phyloP scores from a whole-genome alignment of 2,113 vertebrate species.

The Hippocampus mohnikei region DNA sequence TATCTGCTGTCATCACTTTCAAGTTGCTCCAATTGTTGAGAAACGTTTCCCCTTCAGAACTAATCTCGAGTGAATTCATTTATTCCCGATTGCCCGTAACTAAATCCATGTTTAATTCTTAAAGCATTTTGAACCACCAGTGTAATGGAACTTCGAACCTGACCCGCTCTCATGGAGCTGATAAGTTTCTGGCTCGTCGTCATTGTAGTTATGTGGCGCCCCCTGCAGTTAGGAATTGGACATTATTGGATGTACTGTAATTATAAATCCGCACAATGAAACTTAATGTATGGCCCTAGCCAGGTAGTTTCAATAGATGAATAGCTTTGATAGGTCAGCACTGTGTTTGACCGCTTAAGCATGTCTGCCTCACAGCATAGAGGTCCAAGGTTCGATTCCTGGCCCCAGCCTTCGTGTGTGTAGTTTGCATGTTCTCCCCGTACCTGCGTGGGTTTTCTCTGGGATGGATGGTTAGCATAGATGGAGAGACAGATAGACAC shows the following conservation, averaged over 20 bases:
- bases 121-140: not conserved
- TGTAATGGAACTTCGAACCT: too few species aligned
- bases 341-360: too few species aligned
- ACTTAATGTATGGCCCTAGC: too few species aligned
- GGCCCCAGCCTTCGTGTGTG: too few species aligned
- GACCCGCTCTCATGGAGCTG: not conserved
- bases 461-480: not conserved
- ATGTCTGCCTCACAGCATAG: too few species aligned
- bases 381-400: too few species aligned
- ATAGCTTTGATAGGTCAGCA: too few species aligned
- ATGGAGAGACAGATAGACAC: not conserved
- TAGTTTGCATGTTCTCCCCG: too few species aligned
- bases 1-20: too few species aligned
- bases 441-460: too few species aligned
- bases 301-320: too few species aligned
- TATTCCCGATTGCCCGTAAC: not conserved
- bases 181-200: not conserved
- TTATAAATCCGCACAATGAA: not conserved
- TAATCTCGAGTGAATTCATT: not conserved
- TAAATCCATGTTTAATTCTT: not conserved
- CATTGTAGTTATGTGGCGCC: constrained; percentile 34
- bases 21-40: too few species aligned
- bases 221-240: constrained; percentile 28
- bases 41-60: not conserved
- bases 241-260: not conserved